Percentiles rank a stretch among this genome's conserved stretches.
phyloP scores from a whole-genome alignment of 2,797 vertebrate species.

The Danio aesculapii region DNA sequence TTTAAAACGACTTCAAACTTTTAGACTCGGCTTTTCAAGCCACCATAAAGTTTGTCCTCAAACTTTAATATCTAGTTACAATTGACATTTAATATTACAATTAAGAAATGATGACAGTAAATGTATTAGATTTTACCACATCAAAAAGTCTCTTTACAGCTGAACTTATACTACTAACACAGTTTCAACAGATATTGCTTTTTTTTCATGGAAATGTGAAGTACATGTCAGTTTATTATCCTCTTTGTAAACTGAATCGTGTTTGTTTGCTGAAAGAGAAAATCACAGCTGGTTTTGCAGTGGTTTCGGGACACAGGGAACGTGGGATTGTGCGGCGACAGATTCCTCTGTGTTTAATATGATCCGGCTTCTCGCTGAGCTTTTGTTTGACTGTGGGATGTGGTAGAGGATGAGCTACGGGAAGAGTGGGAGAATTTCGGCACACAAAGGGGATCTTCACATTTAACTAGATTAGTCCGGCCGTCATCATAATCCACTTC shows the following conservation, averaged over 20 bases:
- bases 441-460: constrained; percentile 49
- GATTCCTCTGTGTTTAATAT: constrained; percentile 49
- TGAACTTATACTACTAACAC: constrained; percentile 6
- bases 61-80: too few species aligned
- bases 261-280: background rate
- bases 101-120: too few species aligned
- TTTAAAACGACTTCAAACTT: too few species aligned
- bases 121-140: too few species aligned
- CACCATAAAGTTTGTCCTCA: too few species aligned
- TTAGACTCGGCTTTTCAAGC: too few species aligned
- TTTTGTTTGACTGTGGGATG: constrained; percentile 33
- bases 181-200: constrained; percentile 18
- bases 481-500: constrained; percentile 48
- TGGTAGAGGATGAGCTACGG: constrained; percentile 19
- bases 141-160: too few species aligned
- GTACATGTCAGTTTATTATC: constrained; percentile 8
- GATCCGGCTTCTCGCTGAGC: constrained; percentile 10
- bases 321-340: background rate
- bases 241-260: background rate
- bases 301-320: constrained; percentile 11
- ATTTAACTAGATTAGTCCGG: constrained; percentile 49
- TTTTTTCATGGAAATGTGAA: constrained; percentile 8
- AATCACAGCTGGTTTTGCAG: background rate
- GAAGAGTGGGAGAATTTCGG: constrained; percentile 30
- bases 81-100: too few species aligned